Conservation (phyloP, 2,797 vertebrate genomes). For the Babyrousa celebensis region DNA sequence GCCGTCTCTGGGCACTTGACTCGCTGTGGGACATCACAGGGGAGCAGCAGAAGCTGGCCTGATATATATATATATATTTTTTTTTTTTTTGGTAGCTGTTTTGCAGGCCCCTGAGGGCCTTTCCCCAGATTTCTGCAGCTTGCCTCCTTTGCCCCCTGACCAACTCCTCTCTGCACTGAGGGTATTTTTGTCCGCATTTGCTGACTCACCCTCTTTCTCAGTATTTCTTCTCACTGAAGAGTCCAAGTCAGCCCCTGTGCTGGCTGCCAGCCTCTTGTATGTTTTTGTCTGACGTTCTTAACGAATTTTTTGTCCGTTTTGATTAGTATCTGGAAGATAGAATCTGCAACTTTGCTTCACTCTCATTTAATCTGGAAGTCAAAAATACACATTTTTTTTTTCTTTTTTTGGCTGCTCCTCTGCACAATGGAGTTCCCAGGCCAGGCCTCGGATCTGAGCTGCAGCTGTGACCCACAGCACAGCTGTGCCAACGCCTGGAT, state of each 20-base stretch:
- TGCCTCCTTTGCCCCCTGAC: fast-evolving
- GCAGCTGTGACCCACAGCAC: too few relatives aligned
- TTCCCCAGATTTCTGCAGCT: neutral
- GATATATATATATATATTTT: too few relatives aligned
- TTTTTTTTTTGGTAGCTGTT: too few relatives aligned
- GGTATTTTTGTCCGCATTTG: neutral
- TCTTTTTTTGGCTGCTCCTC: too few relatives aligned
- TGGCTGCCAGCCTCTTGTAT: too few relatives aligned
- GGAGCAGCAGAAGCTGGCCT: neutral
- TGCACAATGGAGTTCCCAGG: too few relatives aligned
- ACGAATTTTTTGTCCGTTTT: neutral
- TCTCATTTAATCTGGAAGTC: neutral
- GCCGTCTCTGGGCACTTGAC: too few relatives aligned
- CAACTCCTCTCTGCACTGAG: neutral
- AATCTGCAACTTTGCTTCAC: neutral
- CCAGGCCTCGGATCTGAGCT: too few relatives aligned
- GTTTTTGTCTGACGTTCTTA: neutral
- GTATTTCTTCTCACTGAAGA: too few relatives aligned
- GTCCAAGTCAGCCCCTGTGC: neutral
- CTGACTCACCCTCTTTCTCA: neutral
- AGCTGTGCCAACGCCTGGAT: too few relatives aligned
- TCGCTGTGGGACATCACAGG: neutral
- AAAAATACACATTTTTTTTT: too few relatives aligned
- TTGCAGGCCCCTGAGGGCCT: neutral
- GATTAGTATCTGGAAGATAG: neutral